Conservation (phyloP, 1,140 invertebrate genomes). For the Ceratosolen solmsi region DNA sequence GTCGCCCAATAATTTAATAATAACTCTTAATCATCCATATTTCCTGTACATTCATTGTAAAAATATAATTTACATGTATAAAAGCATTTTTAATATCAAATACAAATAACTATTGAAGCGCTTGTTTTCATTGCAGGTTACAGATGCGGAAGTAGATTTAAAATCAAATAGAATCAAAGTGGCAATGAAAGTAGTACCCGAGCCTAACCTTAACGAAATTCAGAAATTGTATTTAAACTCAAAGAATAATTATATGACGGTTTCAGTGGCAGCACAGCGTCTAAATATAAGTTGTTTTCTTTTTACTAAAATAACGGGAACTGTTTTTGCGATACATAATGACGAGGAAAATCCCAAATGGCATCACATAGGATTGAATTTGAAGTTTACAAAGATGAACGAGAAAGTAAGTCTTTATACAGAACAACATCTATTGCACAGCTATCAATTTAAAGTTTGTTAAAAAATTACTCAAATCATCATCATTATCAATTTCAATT, state of each 20-base stretch:
- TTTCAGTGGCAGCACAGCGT: slow-evolving; percentile 69
- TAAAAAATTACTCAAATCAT: too few relatives aligned
- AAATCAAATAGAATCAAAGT: slow-evolving; percentile 76
- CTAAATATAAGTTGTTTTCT: slow-evolving; percentile 80
- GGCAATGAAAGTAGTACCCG: slow-evolving; percentile 68
- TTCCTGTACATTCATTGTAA: neutral
- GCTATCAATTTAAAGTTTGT: too few relatives aligned
- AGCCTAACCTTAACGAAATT: slow-evolving; percentile 71
- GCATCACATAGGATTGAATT: slow-evolving; percentile 90
- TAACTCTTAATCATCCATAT: too few relatives aligned
- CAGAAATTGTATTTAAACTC: slow-evolving; percentile 53
- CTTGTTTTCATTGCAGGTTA: slow-evolving; percentile 60
- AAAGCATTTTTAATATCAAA: neutral
- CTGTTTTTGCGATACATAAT: slow-evolving; percentile 78
- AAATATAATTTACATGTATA: slow-evolving; percentile 59
- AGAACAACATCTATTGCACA: neutral
- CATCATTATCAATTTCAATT: too few relatives aligned
- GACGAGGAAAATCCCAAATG: slow-evolving; percentile 72
- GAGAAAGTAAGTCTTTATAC: slow-evolving; percentile 75
- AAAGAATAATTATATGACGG: slow-evolving; percentile 62
- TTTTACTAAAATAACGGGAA: slow-evolving; percentile 88
- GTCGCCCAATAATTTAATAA: too few relatives aligned
- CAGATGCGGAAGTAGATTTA: slow-evolving; percentile 65
- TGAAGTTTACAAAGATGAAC: slow-evolving; percentile 90
- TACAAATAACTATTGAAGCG: slow-evolving; percentile 17